These are phyloP conservation scores for Ceyx cyanopectus DNA, from an alignment of 2,113 vertebrate genomes.

Conservation along the genomic window DNA sequence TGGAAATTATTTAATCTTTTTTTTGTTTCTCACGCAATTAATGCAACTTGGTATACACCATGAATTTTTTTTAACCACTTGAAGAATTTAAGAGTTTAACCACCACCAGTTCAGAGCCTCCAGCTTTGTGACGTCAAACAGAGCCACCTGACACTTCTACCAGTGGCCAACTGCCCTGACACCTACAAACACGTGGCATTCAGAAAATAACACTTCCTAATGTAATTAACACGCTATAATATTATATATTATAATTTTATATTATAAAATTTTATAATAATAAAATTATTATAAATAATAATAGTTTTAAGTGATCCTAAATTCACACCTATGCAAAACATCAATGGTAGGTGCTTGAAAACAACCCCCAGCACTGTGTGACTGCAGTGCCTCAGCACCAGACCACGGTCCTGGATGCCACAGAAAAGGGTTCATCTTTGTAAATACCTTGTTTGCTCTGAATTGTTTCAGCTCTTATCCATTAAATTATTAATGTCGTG, in stretches of 20 bases:
- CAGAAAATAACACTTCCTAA: background rate
- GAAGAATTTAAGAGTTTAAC: background rate
- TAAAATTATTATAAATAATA: too few species aligned
- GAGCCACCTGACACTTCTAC: accelerated
- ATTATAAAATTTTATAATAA: too few species aligned
- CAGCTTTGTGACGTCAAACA: background rate
- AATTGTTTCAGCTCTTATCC: background rate
- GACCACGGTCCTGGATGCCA: background rate
- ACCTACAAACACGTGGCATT: background rate
- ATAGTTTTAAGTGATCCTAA: background rate
- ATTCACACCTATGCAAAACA: background rate
- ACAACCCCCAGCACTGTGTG: background rate
- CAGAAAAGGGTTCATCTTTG: background rate
- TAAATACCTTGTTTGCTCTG: background rate
- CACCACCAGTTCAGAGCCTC: background rate
- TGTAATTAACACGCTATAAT: background rate
- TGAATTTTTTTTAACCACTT: conserved; percentile 13
- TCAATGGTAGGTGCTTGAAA: background rate
- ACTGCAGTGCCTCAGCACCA: background rate
- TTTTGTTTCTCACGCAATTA: background rate
- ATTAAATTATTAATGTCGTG: background rate
- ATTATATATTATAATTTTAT: background rate
- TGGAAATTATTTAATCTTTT: background rate
- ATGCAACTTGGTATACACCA: background rate
- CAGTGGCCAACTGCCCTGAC: background rate